phyloP scores from a whole-genome alignment of 2,797 vertebrate species.

The Falco peregrinus region DNA sequence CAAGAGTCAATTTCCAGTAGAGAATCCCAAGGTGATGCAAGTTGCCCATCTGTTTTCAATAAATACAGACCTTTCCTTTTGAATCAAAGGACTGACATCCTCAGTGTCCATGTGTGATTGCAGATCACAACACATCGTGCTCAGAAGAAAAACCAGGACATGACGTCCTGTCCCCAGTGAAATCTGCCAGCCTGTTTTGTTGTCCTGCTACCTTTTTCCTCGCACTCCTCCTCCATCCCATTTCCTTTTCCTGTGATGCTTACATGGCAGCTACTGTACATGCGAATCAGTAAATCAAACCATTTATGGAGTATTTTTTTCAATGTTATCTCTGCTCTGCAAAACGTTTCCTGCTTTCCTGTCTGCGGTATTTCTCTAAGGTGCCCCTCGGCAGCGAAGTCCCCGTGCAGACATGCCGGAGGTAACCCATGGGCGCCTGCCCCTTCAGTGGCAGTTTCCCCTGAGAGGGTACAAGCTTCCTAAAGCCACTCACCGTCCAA shows the following conservation, averaged over 20 bases:
- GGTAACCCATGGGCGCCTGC: accelerated
- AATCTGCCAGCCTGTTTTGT: not conserved
- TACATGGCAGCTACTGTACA: not conserved
- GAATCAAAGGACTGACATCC: not conserved
- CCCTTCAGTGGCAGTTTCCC: not conserved
- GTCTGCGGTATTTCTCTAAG: not conserved
- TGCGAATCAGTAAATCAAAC: not conserved
- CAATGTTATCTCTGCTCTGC: conserved; percentile 46
- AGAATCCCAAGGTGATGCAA: not conserved
- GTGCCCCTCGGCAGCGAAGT: not conserved
- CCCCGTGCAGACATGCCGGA: accelerated
- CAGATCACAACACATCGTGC: not conserved
- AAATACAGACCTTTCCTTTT: not conserved
- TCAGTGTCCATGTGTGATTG: not conserved
- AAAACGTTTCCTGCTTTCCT: conserved; percentile 55
- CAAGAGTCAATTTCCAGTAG: not conserved
- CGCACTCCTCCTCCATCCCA: not conserved
- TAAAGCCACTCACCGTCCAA: not conserved
- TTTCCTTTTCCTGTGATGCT: conserved; percentile 53
- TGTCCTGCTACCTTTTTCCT: not conserved
- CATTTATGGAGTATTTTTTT: not conserved
- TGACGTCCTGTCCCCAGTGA: not conserved
- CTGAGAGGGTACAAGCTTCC: not conserved
- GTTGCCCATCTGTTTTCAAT: not conserved
- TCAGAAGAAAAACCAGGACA: not conserved